These are phyloP conservation scores for Enteromius unitaeniatus DNA, from an alignment of 2,797 vertebrate species.

Conservation along the genomic window DNA sequence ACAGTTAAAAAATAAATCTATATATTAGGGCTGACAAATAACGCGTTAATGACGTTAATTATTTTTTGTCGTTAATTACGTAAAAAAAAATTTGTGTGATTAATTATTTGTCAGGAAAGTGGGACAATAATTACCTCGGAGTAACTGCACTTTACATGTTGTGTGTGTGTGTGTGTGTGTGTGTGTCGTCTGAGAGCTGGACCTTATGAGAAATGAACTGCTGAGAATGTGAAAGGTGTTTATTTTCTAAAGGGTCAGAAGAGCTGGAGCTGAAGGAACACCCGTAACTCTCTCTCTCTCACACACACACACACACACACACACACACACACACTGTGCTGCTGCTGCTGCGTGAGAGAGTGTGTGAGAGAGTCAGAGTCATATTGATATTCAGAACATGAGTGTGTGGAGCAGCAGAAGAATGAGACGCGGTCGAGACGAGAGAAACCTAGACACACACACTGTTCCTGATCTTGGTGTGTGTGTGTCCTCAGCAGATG, in stretches of 20 bases:
- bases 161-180: too few relatives aligned
- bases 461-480: neutral
- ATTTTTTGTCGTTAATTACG: too few relatives aligned
- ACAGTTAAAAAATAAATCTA: too few relatives aligned
- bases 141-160: too few relatives aligned
- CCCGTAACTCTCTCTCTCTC: neutral
- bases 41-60: too few relatives aligned
- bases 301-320: neutral
- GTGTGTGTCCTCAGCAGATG: neutral
- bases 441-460: neutral
- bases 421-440: neutral
- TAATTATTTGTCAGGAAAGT: too few relatives aligned
- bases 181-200: neutral
- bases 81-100: too few relatives aligned
- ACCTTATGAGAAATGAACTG: neutral
- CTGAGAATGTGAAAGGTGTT: neutral
- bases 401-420: neutral
- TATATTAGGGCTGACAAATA: too few relatives aligned
- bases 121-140: too few relatives aligned
- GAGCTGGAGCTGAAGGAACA: neutral
- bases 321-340: neutral
- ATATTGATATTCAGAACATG: constrained; percentile 12
- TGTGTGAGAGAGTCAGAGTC: too few relatives aligned
- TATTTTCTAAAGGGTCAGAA: neutral
- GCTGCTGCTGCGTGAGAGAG: neutral